Base-by-base conservation (phyloP, 2,113 vertebrate species). In the Notarius quadriscutis region DNA sequence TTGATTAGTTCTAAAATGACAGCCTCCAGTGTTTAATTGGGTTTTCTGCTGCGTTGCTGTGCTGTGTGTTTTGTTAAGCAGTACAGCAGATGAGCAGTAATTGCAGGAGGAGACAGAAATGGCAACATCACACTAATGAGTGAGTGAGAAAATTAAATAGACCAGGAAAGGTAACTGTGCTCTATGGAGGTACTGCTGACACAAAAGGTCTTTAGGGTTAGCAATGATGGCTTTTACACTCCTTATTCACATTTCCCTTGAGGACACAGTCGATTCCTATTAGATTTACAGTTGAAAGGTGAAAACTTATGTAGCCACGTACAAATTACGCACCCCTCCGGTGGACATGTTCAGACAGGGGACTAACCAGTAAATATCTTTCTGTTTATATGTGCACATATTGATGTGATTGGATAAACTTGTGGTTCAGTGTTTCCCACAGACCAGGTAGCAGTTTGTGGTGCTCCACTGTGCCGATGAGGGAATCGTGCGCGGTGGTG, bases 1-100 rank as follows among this genome's bases (percentile, higher is more conserved):
- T 87, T 81, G 83, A 89, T 89, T 80, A 58, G 67, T 83, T 67
- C 5, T 69, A 62, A 87, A 89, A 79, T 86, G 85, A 67, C 86
- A 85, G 58, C 51, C 53, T 6, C 27, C 79, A 41, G 20, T 65
- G 79, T 82, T 83, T 69, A 78, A 82, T 89, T 79, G 75, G 75
- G 62, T 71, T 85, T 87, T 77, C 22, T 34, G 72, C 82, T 78
- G 74, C 5, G 58, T 58, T 53, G 67, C 86, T 84, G 17, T 1
- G 27, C 80, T 87, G 51, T 81, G 30, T 1, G 48, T 34, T 87
- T 25, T 72, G 86, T 57, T 8, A 78, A 74, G 81, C 71, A 87
- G 27, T 6, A 17, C 75, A 25, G 77, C 74, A 84, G 82, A 87
- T 85, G 88, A 75, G 78, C 55, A 62, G 15, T 84, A 82, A 74